phyloP scores from a whole-genome alignment of 2,797 vertebrate species.

The Pantherophis alleghaniensis region DNA sequence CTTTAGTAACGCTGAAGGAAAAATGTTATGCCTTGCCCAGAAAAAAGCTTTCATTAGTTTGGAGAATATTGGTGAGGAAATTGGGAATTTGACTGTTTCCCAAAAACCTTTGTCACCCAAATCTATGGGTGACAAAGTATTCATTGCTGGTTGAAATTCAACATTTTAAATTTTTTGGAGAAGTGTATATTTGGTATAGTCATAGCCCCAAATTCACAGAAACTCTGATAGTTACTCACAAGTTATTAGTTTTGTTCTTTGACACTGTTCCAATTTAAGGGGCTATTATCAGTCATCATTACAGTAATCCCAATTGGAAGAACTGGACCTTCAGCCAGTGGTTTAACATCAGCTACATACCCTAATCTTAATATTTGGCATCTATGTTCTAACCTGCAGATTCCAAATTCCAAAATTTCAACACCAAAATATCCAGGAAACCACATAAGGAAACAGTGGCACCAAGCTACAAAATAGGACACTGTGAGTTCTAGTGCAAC shows the following conservation, averaged over 20 bases:
- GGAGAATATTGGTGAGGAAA: not conserved
- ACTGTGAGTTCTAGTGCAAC: not conserved
- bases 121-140: not conserved
- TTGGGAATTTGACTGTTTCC: not conserved
- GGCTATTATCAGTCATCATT: not conserved
- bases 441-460: not conserved
- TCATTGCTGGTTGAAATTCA: not conserved
- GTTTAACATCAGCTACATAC: not conserved
- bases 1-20: not conserved
- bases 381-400: not conserved
- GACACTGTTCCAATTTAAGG: not conserved
- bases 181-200: not conserved
- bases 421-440: not conserved
- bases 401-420: not conserved
- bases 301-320: not conserved
- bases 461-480: not conserved
- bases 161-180: not conserved
- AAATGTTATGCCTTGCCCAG: not conserved
- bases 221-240: not conserved
- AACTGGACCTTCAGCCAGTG: not conserved
- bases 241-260: not conserved
- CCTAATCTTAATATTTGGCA: not conserved
- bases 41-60: not conserved
- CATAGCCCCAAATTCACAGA: not conserved
- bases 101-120: not conserved